Base-by-base conservation (phyloP, 1,140 invertebrate species). In the Andrena cerasifolii region DNA sequence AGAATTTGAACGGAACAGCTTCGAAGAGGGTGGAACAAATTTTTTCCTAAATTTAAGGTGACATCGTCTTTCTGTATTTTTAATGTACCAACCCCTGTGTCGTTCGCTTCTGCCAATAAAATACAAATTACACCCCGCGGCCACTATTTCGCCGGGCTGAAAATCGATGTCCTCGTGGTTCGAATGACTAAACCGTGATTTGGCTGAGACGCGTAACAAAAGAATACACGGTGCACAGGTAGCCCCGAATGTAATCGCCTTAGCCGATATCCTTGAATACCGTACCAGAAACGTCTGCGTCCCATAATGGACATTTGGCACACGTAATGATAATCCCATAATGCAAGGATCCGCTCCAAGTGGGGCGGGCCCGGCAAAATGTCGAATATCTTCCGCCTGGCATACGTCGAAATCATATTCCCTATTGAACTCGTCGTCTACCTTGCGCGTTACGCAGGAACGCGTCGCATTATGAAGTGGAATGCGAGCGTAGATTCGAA, bases 261-360 rank as follows among this genome's bases (percentile, higher is more conserved):
- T 83, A 83, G 18, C 56, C 70, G 78, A 82, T 74, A 83, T 83
- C 61, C 53, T 45, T 78, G 75, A 78, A 83, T 83, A 45, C 43
- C 68, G 28, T 36, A 54, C 14, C 61, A 59, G 26, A 47, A 47
- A 40, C 79, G 47, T 53, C 26, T 66, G 51, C 24, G 45, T 4
- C n/a, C 67, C 21, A 82, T 79, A 82, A 74, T 82, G 51, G 68
- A 54, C 78, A 75, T 82, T 58, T 78, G 80, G 31, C 76, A 79
- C 47, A 70, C 65, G 80, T 83, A 84, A 84, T 84, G 80, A 83
- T 84, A 84, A 84, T 84, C 82, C 82, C 76, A 79, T 84, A 84
- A 84, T 84, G 51, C 80, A 28, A 58, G 71, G 80, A 70, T 78
- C 72, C 45, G 24, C 18, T 62, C 53, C 65, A 63, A 82, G 78